Evolutionary conservation across 2,797 vertebrate genomes (phyloP), one percentile per base, ranked within the genome.

Genomic region (Hyperoplus lanceolatus): DNA sequence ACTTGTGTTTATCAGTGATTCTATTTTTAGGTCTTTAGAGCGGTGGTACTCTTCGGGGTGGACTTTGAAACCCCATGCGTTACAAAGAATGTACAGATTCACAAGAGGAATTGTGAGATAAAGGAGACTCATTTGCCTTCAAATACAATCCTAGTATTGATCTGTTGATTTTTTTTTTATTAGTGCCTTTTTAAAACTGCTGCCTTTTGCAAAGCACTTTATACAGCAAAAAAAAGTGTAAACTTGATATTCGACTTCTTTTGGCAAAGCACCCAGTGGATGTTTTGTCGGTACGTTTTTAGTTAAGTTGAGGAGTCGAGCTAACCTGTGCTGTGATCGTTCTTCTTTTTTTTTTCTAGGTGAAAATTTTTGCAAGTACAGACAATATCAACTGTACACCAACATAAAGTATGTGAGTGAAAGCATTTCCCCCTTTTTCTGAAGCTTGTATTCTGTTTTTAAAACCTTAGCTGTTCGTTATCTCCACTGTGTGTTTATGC

Each of bases 121-220:
- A 45, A 57, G 6, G 39, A 68, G 39, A 81, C 64, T 79, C 14
- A 42, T 83, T 87, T 86, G 87, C 90, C 89, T 93, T 93, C 41
- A 81, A 58, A 83, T 88, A 89, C 77, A 84, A 90, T 87, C 77
- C 60, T 82, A 68, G 70, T 71, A 70, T 81, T 75, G 70, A 85
- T 87, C 68, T 86, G 48, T 88, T 87, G 51, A 73, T 90, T 91
- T 89, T 90, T 90, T 90, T 91, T 89, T 90, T 90, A 86, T 89
- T 90, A 90, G 94, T 95, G 94, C 94, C 94, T 95, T 94, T 90
- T 93, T 90, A 73, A 87, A 91, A 93, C 91, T 92, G 91, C 91
- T 95, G 93, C 93, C 92, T 94, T 93, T 91, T 89, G 89, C 70
- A 89, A 93, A 92, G 93, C 93, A 95, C 94, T 95, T 95, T 95